Evolutionary conservation across 2,113 vertebrate genomes (phyloP).

Genomic region (Esox niger): DNA sequence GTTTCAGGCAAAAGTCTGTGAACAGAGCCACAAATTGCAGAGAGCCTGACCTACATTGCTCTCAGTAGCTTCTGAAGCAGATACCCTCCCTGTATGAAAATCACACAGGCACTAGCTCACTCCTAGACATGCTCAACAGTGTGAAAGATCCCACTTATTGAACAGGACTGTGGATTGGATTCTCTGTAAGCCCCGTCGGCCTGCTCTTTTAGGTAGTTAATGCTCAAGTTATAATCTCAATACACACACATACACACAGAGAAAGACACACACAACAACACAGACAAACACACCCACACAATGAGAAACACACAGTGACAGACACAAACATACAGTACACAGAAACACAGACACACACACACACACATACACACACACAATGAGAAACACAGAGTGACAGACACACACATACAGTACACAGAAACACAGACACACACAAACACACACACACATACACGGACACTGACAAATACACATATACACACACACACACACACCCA

Average conservation of each 20-base stretch:
- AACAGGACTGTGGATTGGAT: constrained; percentile 14
- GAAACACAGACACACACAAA: neutral
- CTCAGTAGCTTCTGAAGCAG: constrained; percentile 6
- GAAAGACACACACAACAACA: neutral
- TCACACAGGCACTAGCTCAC: neutral
- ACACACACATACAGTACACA: neutral
- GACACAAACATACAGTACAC: neutral
- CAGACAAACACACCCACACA: neutral
- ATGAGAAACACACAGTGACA: neutral
- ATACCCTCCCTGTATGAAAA: constrained; percentile 9
- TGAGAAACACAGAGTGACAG: neutral
- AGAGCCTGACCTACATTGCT: constrained; percentile 37
- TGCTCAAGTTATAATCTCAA: constrained; percentile 10
- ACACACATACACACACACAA: neutral
- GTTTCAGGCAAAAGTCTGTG: constrained; percentile 27
- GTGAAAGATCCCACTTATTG: constrained; percentile 9
- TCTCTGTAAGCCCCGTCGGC: constrained; percentile 3
- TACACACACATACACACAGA: constrained; percentile 4
- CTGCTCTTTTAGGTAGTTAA: constrained; percentile 6
- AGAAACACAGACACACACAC: too few species aligned
- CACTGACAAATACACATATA: neutral
- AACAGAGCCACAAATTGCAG: constrained; percentile 21
- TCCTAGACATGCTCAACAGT: constrained; percentile 7
- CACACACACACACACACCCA: neutral
- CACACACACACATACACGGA: neutral